Conservation (phyloP, 2,888 invertebrate genomes). For the Emmelina monodactyla region DNA sequence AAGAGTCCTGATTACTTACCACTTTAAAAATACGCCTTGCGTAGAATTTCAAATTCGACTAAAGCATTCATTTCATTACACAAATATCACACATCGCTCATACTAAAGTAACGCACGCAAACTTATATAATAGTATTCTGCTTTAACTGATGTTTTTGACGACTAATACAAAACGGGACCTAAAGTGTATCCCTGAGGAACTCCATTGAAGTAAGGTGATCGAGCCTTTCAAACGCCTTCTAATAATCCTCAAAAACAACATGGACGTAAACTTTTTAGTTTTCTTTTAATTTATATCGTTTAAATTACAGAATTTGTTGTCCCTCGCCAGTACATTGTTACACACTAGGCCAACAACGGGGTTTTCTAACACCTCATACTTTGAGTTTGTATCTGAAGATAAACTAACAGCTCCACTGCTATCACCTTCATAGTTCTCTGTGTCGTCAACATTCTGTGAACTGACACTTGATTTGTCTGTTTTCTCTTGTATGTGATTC, state of each 20-base stretch:
- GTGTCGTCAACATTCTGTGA: constrained; percentile 54
- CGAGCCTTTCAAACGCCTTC: background rate
- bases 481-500: constrained; percentile 22
- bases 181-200: no score
- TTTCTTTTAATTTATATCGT: constrained; percentile 33
- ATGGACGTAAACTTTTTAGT: constrained; percentile 21
- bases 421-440: constrained; percentile 51
- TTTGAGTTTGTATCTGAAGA: constrained; percentile 57
- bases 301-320: constrained; percentile 42
- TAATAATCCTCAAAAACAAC: constrained; percentile 20
- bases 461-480: constrained; percentile 48
- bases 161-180: no score
- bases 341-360: constrained; percentile 50
- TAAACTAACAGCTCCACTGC: constrained; percentile 54
- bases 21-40: constrained; percentile 37
- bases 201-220: no score
- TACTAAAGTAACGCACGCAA: no score
- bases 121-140: no score
- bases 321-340: constrained; percentile 42
- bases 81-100: constrained; percentile 40
- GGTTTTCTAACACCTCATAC: constrained; percentile 55
- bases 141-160: no score
- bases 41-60: constrained; percentile 39
- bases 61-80: constrained; percentile 35
- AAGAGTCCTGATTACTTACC: constrained; percentile 25